phyloP scores from a whole-genome alignment of 2,113 vertebrate species.

The Sprattus sprattus region DNA sequence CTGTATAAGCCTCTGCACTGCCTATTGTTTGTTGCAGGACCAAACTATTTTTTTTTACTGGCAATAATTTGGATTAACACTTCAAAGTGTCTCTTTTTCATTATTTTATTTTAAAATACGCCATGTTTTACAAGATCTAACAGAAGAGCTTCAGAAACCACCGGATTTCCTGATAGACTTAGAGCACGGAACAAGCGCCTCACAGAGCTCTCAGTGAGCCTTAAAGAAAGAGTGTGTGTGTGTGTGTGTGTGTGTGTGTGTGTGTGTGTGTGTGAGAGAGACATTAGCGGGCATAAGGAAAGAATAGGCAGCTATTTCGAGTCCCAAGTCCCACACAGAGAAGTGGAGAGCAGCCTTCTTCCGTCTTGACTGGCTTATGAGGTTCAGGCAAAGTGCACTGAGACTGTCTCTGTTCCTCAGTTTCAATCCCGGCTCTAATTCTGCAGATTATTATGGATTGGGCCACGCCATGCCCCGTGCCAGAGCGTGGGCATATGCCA shows the following conservation, averaged over 20 bases:
- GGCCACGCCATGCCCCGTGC: background rate
- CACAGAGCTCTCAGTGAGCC: background rate
- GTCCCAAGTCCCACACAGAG: background rate
- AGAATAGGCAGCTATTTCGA: background rate
- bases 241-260: no score
- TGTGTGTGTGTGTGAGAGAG: no score
- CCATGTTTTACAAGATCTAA: background rate
- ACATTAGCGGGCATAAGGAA: background rate
- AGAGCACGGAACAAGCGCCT: background rate
- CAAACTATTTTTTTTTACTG: background rate
- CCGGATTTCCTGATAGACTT: background rate
- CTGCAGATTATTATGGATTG: slow-evolving; percentile 6
- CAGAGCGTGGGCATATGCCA: background rate
- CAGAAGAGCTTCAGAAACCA: background rate
- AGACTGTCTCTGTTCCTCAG: background rate
- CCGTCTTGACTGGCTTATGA: background rate
- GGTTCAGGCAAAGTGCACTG: background rate
- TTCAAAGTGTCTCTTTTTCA: background rate
- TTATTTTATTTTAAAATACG: background rate
- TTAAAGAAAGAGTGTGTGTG: no score
- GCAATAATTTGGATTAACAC: background rate
- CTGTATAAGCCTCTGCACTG: background rate
- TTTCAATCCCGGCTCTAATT: background rate
- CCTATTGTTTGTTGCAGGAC: background rate
- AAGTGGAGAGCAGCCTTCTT: background rate